Evolutionary conservation across 2,888 invertebrate genomes (phyloP).

Genomic region (Aleiodes testaceus): DNA sequence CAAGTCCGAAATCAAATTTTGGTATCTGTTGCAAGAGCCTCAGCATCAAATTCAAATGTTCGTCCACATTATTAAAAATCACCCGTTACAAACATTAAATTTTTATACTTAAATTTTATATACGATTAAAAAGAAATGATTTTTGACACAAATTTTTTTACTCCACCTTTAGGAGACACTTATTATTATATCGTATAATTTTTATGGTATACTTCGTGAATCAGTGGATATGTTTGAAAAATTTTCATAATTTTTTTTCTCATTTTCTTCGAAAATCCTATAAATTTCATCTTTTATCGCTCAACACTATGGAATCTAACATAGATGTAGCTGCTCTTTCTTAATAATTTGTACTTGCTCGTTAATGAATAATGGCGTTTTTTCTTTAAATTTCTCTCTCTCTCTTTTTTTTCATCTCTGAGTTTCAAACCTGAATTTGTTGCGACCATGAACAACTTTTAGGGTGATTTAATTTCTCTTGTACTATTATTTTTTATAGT

Average conservation of each 20-base stretch:
- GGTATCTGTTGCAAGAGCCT: conserved; percentile 33
- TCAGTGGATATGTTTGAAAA: conserved; percentile 70
- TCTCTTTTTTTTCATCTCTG: conserved; percentile 57
- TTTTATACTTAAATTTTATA: conserved; percentile 50
- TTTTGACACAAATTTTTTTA: conserved; percentile 52
- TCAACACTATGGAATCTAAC: conserved; percentile 65
- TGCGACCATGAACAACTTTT: conserved; percentile 65
- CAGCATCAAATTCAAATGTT: background rate
- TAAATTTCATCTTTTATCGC: conserved; percentile 45
- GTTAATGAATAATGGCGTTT: conserved; percentile 70
- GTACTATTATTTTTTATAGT: conserved; percentile 55
- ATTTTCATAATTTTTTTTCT: conserved; percentile 47
- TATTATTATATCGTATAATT: conserved; percentile 69
- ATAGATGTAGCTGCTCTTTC: conserved; percentile 64
- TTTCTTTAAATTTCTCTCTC: conserved; percentile 59
- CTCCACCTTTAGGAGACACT: conserved; percentile 47
- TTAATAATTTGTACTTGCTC: conserved; percentile 72
- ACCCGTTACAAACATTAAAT: conserved; percentile 14
- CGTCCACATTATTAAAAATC: background rate
- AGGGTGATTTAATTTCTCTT: conserved; percentile 49
- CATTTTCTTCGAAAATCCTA: conserved; percentile 28
- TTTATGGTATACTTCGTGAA: conserved; percentile 69
- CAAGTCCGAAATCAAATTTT: conserved; percentile 37
- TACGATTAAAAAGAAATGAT: conserved; percentile 42
- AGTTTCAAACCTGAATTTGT: conserved; percentile 69